Evolutionary conservation across 2,113 vertebrate genomes (phyloP).

Genomic region (Vombatus ursinus): DNA sequence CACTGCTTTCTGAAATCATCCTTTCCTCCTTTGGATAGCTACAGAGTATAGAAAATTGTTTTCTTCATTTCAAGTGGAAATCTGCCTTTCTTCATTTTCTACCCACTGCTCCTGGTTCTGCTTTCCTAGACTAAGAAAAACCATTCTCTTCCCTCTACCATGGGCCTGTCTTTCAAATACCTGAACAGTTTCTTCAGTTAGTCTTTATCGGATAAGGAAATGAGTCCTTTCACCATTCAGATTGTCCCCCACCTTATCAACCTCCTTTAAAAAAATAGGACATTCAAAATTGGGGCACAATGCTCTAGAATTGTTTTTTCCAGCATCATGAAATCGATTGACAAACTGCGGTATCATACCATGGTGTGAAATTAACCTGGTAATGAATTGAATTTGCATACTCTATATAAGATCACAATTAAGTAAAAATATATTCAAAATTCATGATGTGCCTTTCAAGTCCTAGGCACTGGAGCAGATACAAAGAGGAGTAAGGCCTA

Average conservation of each 20-base stretch:
- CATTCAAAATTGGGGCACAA: not conserved
- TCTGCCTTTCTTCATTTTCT: not conserved
- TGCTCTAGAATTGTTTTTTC: not conserved
- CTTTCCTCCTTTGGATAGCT: too few relatives aligned
- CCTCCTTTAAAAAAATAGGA: not conserved
- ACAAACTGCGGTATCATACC: not conserved
- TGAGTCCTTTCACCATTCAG: not conserved
- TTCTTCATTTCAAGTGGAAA: not conserved
- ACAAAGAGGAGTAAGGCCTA: not conserved
- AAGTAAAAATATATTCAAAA: not conserved
- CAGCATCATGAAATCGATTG: not conserved
- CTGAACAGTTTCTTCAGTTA: not conserved
- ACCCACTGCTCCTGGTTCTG: not conserved
- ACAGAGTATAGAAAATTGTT: too few relatives aligned
- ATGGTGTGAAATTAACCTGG: not conserved
- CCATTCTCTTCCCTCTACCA: not conserved
- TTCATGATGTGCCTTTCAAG: not conserved
- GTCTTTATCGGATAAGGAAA: not conserved
- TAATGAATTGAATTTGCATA: not conserved
- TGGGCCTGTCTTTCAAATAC: not conserved
- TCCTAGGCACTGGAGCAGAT: not conserved
- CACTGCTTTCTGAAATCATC: too few relatives aligned
- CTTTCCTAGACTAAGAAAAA: not conserved
- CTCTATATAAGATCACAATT: not conserved
- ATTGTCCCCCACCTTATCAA: not conserved